Conservation (phyloP, 2,888 invertebrate species). For the Drosophila rubida region DNA sequence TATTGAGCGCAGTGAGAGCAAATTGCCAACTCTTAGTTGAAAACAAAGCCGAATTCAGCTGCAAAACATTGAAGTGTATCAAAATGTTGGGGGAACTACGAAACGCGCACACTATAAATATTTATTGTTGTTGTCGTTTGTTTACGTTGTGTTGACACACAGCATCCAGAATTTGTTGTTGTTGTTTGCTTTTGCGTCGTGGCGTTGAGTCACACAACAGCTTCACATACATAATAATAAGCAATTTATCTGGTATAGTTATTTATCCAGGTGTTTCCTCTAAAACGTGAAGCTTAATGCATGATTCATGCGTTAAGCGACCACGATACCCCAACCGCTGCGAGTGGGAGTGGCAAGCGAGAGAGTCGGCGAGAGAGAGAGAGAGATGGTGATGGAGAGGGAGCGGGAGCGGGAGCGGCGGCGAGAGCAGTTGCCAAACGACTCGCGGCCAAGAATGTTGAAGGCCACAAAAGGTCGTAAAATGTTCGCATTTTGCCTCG, state of each 20-base stretch:
- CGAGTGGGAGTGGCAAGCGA: not conserved
- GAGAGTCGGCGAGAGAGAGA: constrained; percentile 8
- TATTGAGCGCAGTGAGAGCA: too few relatives aligned
- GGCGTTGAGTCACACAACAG: constrained; percentile 48
- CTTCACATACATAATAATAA: constrained; percentile 23
- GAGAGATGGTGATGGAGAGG: not conserved
- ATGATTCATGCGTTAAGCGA: constrained; percentile 57
- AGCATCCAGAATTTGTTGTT: constrained; percentile 39
- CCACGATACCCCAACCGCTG: constrained; percentile 15
- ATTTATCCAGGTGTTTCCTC: constrained; percentile 76
- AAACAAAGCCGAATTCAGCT: not conserved
- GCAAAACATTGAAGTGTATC: not conserved
- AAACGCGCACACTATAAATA: constrained; percentile 13
- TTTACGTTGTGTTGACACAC: constrained; percentile 35
- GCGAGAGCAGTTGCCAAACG: constrained; percentile 42
- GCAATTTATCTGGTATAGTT: constrained; percentile 32
- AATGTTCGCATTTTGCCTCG: constrained; percentile 42
- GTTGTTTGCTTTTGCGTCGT: constrained; percentile 1
- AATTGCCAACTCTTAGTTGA: too few relatives aligned
- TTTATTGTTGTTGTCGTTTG: constrained; percentile 2
- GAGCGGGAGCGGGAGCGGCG: not conserved
- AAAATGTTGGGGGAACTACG: constrained; percentile 18
- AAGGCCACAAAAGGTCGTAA: constrained; percentile 73
- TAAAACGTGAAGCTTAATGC: constrained; percentile 56
- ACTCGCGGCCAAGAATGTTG: constrained; percentile 61